Evolutionary conservation across 2,888 invertebrate genomes (phyloP).

Genomic region (Euproctis similis): DNA sequence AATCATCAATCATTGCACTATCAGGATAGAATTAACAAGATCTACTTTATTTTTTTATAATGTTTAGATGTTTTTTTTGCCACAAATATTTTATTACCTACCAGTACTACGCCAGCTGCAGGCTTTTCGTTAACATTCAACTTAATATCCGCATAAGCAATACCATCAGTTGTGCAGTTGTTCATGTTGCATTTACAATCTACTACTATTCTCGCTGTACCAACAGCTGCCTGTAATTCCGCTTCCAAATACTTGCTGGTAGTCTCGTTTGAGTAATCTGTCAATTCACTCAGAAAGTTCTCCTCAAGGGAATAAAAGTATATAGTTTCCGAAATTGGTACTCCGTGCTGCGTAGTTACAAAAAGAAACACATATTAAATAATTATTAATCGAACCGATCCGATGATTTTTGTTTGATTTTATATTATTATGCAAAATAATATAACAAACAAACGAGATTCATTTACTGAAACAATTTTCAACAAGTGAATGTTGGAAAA

Average conservation of each 20-base stretch:
- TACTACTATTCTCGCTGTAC: slow-evolving; percentile 40
- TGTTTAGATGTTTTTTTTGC: too few species aligned
- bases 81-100: slow-evolving; percentile 12
- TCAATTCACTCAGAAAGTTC: slow-evolving; percentile 44
- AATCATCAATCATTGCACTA: too few species aligned
- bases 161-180: slow-evolving; percentile 31
- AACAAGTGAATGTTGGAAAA: too few species aligned
- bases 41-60: too few species aligned
- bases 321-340: slow-evolving; percentile 31
- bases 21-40: too few species aligned
- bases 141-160: slow-evolving; percentile 36
- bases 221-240: slow-evolving; percentile 25
- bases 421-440: too few species aligned
- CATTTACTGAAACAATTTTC: too few species aligned
- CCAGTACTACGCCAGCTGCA: slow-evolving; percentile 23
- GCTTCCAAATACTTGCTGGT: slow-evolving; percentile 33
- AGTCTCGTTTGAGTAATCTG: slow-evolving; percentile 47
- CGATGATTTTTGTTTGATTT: too few species aligned
- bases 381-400: too few species aligned
- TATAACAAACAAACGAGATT: too few species aligned
- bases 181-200: slow-evolving; percentile 38
- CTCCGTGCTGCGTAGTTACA: slow-evolving; percentile 46
- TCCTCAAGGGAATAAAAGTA: slow-evolving; percentile 46
- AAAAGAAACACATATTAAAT: too few species aligned
- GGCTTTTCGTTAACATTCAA: slow-evolving; percentile 37